Conservation (phyloP, 2,113 vertebrate species). For the Climacteris rufus region DNA sequence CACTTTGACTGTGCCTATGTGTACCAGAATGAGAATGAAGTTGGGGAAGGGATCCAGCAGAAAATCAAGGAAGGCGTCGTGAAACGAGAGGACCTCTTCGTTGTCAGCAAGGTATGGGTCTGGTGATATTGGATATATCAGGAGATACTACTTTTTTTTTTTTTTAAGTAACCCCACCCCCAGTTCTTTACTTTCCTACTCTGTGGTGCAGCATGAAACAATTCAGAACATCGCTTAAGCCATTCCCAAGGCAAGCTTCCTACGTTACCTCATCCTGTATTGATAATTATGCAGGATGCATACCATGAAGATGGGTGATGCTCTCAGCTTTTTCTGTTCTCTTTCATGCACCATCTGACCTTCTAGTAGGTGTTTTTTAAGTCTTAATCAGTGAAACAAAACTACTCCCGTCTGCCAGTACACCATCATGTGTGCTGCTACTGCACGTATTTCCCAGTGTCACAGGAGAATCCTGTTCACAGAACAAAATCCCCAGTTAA, state of each 20-base stretch:
- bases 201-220: not conserved
- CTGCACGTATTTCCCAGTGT: fast-evolving
- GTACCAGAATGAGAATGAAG: slow-evolving; percentile 85
- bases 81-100: slow-evolving; percentile 86
- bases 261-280: fast-evolving
- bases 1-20: slow-evolving; percentile 84
- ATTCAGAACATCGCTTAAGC: not conserved
- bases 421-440: fast-evolving
- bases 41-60: slow-evolving; percentile 78
- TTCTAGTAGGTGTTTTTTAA: not conserved
- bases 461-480: not conserved
- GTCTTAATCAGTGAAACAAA: not conserved
- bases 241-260: not conserved
- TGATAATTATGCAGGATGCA: not conserved
- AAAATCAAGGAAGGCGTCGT: slow-evolving; percentile 79
- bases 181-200: fast-evolving
- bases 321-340: not conserved
- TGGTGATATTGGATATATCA: fast-evolving
- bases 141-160: fast-evolving
- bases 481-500: not conserved
- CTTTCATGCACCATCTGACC: not conserved
- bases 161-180: fast-evolving
- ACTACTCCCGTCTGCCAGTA: not conserved
- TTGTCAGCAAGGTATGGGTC: slow-evolving; percentile 85
- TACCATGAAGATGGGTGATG: fast-evolving